Conservation (phyloP, 2,888 invertebrate genomes). For the Halictus ligatus region DNA sequence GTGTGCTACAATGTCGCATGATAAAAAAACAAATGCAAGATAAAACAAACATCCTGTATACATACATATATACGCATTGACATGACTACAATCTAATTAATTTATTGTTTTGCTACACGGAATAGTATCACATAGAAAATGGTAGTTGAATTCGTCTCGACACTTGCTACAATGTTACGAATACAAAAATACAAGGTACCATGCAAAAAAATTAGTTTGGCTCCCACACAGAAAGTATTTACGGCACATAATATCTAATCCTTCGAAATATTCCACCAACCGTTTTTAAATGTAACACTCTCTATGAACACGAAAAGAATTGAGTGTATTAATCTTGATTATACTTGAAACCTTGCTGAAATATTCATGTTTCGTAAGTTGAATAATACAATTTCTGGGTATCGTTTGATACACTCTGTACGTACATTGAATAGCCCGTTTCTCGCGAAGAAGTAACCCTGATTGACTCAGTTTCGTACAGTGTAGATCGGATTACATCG, state of each 20-base stretch:
- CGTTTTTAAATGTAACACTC: not conserved
- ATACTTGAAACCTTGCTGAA: not conserved
- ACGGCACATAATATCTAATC: not conserved
- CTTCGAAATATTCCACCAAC: not conserved
- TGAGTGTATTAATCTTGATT: not conserved
- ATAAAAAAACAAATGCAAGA: no score
- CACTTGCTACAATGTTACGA: not conserved
- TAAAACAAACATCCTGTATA: no score
- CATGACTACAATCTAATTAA: not conserved
- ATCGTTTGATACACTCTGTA: not conserved
- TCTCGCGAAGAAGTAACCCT: conserved; percentile 11
- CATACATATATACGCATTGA: no score
- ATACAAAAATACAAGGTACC: not conserved
- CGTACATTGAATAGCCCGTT: not conserved
- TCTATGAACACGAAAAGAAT: not conserved
- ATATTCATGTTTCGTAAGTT: not conserved
- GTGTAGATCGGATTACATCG: conserved; percentile 6
- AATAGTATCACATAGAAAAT: no score
- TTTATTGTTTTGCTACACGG: not conserved
- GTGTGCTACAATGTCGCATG: no score
- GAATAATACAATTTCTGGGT: not conserved
- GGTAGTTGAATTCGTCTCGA: no score
- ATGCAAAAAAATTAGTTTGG: not conserved
- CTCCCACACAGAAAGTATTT: no score
- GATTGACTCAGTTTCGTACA: conserved; percentile 5